A percentile compares a stretch with the other conserved stretches of the same genome.
Conservation (phyloP, 1,140 invertebrate species). For the Hermetia illucens region DNA sequence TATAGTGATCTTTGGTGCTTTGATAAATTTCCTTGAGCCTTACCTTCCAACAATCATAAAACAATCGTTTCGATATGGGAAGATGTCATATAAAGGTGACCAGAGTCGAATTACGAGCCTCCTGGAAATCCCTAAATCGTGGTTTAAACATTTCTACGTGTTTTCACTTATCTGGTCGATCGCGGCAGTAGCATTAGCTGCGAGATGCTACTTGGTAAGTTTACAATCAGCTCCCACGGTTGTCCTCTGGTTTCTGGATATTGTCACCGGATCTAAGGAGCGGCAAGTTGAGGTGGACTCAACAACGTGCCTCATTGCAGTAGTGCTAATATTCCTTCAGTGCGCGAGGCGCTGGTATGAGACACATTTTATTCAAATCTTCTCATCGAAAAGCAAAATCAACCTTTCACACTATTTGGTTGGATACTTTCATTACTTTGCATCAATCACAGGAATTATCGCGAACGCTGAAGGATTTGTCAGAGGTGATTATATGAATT, state of each 20-base stretch:
- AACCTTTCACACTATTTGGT: slow-evolving; percentile 61
- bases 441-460: slow-evolving; percentile 45
- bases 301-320: slow-evolving; percentile 33
- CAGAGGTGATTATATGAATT: no score
- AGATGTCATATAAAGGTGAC: slow-evolving; percentile 40
- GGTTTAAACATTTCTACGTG: slow-evolving; percentile 60
- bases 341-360: slow-evolving; percentile 63
- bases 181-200: slow-evolving; percentile 32
- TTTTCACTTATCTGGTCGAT: slow-evolving; percentile 42
- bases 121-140: slow-evolving; percentile 55
- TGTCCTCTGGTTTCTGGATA: slow-evolving; percentile 34
- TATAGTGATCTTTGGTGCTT: slow-evolving; percentile 36
- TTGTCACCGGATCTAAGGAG: slow-evolving; percentile 31
- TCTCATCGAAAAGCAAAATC: slow-evolving; percentile 59
- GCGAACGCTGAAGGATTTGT: slow-evolving; percentile 59
- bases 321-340: slow-evolving; percentile 49
- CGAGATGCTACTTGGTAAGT: slow-evolving; percentile 35
- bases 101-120: slow-evolving; percentile 33
- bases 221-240: slow-evolving; percentile 29
- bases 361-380: slow-evolving; percentile 59
- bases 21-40: slow-evolving; percentile 45
- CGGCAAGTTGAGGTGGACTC: slow-evolving; percentile 39
- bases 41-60: slow-evolving; percentile 44
- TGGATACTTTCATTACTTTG: slow-evolving; percentile 63
- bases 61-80: slow-evolving; percentile 50